Evolutionary conservation across 2,888 invertebrate genomes (phyloP).

Genomic region (Tipula vernalis): DNA sequence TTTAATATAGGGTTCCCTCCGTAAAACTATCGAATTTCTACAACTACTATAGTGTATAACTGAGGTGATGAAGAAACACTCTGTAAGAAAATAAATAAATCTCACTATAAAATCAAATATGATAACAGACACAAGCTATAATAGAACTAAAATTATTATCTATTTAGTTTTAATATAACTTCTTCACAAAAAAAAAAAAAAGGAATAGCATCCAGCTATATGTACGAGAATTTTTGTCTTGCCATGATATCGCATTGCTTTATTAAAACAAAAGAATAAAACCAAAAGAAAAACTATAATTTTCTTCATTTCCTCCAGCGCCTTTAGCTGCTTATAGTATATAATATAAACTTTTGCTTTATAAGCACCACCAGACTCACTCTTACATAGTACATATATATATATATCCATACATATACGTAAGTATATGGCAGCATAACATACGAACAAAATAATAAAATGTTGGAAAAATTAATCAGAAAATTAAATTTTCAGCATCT

Average conservation of each 20-base stretch:
- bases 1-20: no score
- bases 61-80: no score
- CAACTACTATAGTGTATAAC: no score
- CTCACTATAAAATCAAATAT: not conserved
- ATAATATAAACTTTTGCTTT: not conserved
- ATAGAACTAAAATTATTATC: not conserved
- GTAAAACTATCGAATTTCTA: no score
- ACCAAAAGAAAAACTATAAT: not conserved
- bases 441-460: not conserved
- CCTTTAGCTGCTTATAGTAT: not conserved
- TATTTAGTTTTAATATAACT: not conserved
- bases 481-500: not conserved
- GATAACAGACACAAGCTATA: not conserved
- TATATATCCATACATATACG: not conserved
- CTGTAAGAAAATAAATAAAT: not conserved
- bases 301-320: not conserved
- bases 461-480: not conserved
- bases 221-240: no score
- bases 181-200: not conserved
- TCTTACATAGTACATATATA: not conserved
- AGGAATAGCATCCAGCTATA: not conserved
- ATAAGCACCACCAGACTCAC: not conserved
- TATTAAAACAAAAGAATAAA: constrained; percentile 4
- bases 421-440: not conserved
- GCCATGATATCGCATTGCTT: not conserved